Conservation (phyloP, 2,113 vertebrate genomes). For the Rhegmatorhina hoffmannsi region DNA sequence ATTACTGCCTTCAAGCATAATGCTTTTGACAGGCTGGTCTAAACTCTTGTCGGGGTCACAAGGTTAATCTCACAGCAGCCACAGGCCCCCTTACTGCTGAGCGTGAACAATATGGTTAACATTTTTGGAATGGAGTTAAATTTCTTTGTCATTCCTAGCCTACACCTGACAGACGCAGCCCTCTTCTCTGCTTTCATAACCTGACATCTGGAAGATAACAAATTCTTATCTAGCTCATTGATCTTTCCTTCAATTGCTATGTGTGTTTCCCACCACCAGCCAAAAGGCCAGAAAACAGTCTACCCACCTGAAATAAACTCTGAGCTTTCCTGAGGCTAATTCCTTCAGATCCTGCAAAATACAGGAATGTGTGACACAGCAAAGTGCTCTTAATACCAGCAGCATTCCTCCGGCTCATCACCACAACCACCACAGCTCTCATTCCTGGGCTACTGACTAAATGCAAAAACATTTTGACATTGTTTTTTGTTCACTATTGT, state of each 20-base stretch:
- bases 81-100: conserved; percentile 45
- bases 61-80: conserved; percentile 53
- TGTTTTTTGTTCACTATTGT: conserved; percentile 6
- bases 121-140: conserved; percentile 58
- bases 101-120: conserved; percentile 59
- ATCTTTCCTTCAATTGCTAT: background rate
- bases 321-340: conserved; percentile 54
- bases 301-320: conserved; percentile 63
- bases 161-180: conserved; percentile 24
- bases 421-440: conserved; percentile 13
- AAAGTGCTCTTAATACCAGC: conserved; percentile 43
- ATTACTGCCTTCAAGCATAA: conserved; percentile 32
- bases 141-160: conserved; percentile 41
- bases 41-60: conserved; percentile 58
- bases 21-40: conserved; percentile 49
- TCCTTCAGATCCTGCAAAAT: conserved; percentile 36
- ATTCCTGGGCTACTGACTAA: conserved; percentile 51
- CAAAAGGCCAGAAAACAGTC: conserved; percentile 42
- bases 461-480: conserved; percentile 17
- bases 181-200: conserved; percentile 47
- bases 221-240: background rate
- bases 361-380: conserved; percentile 64
- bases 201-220: conserved; percentile 55
- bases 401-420: conserved; percentile 49
- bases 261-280: conserved; percentile 12